These are phyloP conservation scores for Pasiphila rectangulata DNA, from an alignment of 2,888 invertebrate genomes.

Conservation along the genomic window DNA sequence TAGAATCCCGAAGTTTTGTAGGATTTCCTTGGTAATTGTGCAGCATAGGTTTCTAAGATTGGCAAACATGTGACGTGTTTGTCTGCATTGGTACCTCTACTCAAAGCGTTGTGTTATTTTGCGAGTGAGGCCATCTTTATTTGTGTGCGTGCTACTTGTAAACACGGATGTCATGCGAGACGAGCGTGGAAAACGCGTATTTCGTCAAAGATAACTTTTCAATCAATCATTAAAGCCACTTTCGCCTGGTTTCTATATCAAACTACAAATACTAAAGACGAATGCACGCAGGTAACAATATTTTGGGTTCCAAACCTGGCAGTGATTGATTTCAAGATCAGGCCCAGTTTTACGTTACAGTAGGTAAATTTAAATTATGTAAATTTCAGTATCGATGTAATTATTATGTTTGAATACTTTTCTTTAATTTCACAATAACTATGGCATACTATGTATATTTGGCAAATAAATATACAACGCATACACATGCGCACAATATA, in stretches of 20 bases:
- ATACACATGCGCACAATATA: no score
- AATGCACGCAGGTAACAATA: no score
- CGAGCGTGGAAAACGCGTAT: constrained; percentile 41
- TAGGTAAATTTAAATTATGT: no score
- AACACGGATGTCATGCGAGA: constrained; percentile 59
- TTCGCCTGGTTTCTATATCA: constrained; percentile 1
- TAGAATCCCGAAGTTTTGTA: not conserved
- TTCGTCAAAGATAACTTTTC: constrained; percentile 30
- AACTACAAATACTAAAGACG: no score
- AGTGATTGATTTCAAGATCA: no score
- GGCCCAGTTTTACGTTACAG: no score
- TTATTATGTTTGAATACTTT: no score
- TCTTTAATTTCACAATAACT: no score
- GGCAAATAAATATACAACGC: no score
- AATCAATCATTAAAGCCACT: constrained; percentile 10
- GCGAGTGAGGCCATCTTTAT: constrained; percentile 62
- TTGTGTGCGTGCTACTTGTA: constrained; percentile 62
- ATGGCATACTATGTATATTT: no score
- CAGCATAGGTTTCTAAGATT: constrained; percentile 11
- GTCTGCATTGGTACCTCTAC: constrained; percentile 12
- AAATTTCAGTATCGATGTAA: no score
- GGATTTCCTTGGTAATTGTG: not conserved
- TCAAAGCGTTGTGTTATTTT: constrained; percentile 48
- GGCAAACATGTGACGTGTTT: constrained; percentile 22
- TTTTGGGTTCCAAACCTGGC: not conserved